Evolutionary conservation across 2,797 vertebrate genomes (phyloP).

Genomic region (Antrozous pallidus): DNA sequence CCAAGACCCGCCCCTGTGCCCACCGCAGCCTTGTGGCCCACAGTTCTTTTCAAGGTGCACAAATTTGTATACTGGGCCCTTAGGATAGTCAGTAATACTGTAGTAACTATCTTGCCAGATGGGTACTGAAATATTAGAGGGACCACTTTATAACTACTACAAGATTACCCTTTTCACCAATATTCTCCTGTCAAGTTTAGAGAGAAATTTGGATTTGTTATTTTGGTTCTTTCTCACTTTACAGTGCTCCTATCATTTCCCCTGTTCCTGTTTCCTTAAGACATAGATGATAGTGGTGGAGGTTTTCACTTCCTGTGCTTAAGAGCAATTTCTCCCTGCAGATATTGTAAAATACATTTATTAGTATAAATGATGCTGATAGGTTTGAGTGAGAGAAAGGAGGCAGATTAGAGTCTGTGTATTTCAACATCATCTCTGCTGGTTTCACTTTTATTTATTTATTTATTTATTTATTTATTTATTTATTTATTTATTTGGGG

Average conservation of each 20-base stretch:
- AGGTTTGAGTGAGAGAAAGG: conserved; percentile 12
- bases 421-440: background rate
- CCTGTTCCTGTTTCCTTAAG: conserved; percentile 22
- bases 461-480: too few relatives aligned
- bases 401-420: background rate
- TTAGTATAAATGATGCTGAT: conserved; percentile 31
- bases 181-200: conserved; percentile 60
- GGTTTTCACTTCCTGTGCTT: background rate
- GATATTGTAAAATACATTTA: conserved; percentile 35
- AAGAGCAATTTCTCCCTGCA: conserved; percentile 16
- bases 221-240: conserved; percentile 29
- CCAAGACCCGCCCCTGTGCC: too few relatives aligned
- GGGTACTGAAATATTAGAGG: too few relatives aligned
- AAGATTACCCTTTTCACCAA: conserved; percentile 67
- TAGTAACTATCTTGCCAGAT: too few relatives aligned
- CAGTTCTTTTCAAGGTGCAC: too few relatives aligned
- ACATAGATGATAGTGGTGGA: background rate
- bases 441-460: background rate
- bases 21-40: too few relatives aligned
- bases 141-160: background rate
- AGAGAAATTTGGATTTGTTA: conserved; percentile 74
- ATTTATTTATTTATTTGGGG: too few relatives aligned
- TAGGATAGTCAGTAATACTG: too few relatives aligned
- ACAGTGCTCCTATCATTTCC: background rate
- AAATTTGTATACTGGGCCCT: too few relatives aligned